Conservation (phyloP, 2,888 invertebrate genomes). For the Drosophila peninsularis region DNA sequence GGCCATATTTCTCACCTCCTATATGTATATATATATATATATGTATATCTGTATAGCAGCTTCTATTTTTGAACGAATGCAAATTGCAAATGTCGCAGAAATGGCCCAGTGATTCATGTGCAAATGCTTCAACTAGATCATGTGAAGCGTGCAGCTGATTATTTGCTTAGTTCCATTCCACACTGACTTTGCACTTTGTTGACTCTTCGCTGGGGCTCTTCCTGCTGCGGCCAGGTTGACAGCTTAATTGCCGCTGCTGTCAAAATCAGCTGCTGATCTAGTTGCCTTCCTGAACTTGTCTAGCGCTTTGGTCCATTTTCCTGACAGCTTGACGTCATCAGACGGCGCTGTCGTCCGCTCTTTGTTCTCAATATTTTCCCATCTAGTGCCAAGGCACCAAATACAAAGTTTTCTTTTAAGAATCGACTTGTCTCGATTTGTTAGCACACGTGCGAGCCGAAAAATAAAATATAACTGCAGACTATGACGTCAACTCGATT, state of each 20-base stretch:
- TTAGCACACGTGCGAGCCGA: constrained; percentile 45
- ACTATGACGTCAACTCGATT: constrained; percentile 35
- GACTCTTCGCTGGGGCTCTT: constrained; percentile 3
- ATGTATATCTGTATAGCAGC: constrained; percentile 14
- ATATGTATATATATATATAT: neutral
- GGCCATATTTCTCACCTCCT: constrained; percentile 26
- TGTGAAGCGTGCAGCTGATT: constrained; percentile 41
- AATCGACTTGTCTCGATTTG: constrained; percentile 14
- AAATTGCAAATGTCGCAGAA: constrained; percentile 43
- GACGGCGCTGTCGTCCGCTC: constrained; percentile 38
- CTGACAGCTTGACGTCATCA: constrained; percentile 51
- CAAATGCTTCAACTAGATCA: constrained; percentile 26
- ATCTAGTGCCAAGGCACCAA: constrained; percentile 1
- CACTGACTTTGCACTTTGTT: constrained; percentile 10
- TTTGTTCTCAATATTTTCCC: constrained; percentile 26
- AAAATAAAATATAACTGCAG: constrained; percentile 12
- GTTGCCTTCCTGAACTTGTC: constrained; percentile 33
- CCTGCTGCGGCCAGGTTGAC: constrained; percentile 44
- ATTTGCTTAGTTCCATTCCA: constrained; percentile 28
- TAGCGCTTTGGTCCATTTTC: constrained; percentile 38
- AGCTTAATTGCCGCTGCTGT: constrained; percentile 73
- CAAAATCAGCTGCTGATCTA: constrained; percentile 65
- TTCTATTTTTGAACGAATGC: constrained; percentile 51
- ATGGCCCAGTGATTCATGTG: constrained; percentile 46
- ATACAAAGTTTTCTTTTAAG: constrained; percentile 5